Percentiles rank a stretch among this genome's conserved stretches.
Evolutionary conservation across 64 coral and sea anemone species (phyloP).

Genomic region (Porites australiensis): DNA sequence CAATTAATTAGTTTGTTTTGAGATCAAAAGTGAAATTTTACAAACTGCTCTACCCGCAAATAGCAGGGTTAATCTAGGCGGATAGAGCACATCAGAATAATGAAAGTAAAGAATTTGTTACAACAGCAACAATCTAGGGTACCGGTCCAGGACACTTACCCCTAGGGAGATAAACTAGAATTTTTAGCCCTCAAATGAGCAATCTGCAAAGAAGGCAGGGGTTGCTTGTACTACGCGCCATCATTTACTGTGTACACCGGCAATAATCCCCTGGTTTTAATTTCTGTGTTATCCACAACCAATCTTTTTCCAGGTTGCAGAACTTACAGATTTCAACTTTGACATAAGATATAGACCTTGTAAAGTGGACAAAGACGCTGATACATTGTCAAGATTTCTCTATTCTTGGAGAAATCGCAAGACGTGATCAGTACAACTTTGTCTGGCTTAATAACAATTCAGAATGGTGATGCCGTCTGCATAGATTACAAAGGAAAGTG

Average conservation of each 20-base stretch:
- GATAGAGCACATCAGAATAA: no score
- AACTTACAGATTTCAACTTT: no score
- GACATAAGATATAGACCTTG: no score
- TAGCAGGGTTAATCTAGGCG: no score
- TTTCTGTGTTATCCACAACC: background rate
- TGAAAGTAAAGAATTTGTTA: no score
- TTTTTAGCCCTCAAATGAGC: background rate
- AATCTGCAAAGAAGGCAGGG: background rate
- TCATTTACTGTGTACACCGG: background rate
- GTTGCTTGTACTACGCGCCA: slow-evolving; percentile 7
- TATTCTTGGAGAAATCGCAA: slow-evolving; percentile 15
- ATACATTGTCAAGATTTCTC: slow-evolving; percentile 24
- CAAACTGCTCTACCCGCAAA: no score
- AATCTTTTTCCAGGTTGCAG: background rate
- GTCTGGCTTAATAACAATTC: slow-evolving; percentile 17
- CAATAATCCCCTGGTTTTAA: background rate
- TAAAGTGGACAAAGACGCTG: background rate
- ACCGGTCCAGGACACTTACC: background rate
- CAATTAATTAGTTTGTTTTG: no score
- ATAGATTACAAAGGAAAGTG: background rate
- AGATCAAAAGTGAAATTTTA: no score
- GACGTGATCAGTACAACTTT: slow-evolving; percentile 20
- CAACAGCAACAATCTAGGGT: background rate
- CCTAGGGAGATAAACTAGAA: background rate
- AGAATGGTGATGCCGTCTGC: background rate